A percentile compares a stretch with the other conserved stretches of the same genome.
phyloP scores from a whole-genome alignment of 2,797 vertebrate genomes.

The Coendou prehensilis region DNA sequence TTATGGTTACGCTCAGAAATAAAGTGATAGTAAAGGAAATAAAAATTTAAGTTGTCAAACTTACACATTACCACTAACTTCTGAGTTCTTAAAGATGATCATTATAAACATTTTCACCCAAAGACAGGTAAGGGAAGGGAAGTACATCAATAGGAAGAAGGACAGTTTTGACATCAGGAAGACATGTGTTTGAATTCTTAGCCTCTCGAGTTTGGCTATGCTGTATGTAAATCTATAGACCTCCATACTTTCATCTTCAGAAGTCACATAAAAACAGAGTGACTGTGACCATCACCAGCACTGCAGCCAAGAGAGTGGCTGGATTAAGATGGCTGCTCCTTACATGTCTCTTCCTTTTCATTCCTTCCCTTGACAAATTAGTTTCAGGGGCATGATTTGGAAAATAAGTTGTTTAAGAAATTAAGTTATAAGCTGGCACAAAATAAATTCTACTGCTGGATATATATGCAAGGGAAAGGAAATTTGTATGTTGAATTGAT shows the following conservation, averaged over 20 bases:
- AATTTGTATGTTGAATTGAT: not conserved
- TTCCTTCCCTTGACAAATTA: not conserved
- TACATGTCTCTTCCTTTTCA: not conserved
- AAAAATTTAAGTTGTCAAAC: constrained; percentile 18
- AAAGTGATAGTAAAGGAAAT: constrained; percentile 13
- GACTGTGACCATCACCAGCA: not conserved
- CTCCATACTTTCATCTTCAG: not conserved
- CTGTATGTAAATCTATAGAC: no score
- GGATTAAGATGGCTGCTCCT: not conserved
- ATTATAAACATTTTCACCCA: not conserved
- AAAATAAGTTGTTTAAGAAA: constrained; percentile 5
- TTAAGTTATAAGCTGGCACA: not conserved
- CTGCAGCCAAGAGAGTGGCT: not conserved
- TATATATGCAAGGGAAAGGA: not conserved
- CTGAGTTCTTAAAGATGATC: not conserved
- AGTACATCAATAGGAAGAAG: not conserved
- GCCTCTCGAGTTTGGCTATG: not conserved
- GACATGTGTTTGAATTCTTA: not conserved
- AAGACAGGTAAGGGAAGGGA: constrained; percentile 24
- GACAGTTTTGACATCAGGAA: not conserved
- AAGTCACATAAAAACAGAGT: not conserved
- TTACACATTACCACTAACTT: not conserved
- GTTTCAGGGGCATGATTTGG: not conserved
- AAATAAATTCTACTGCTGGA: not conserved
- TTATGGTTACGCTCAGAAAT: not conserved